Evolutionary conservation across 1,140 invertebrate species (phyloP).

Genomic region (Notospermus geniculatus): DNA sequence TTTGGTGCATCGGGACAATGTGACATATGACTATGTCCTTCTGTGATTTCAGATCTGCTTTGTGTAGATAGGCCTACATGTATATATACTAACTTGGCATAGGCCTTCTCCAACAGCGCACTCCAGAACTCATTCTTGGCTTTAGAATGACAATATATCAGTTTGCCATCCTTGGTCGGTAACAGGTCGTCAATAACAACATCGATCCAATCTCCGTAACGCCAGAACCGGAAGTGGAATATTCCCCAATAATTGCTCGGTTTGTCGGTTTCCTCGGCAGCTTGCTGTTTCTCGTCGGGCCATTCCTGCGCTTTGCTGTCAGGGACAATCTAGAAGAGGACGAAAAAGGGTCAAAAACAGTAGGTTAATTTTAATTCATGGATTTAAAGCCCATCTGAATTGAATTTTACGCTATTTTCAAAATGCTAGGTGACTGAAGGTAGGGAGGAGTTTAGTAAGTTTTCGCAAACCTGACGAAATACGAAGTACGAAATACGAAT

Average conservation of each 20-base stretch:
- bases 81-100: conserved; percentile 79
- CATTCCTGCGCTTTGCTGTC: conserved; percentile 40
- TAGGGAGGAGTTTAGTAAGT: too few relatives aligned
- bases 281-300: conserved; percentile 40
- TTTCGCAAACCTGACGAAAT: too few relatives aligned
- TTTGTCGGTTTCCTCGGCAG: too few relatives aligned
- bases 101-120: conserved; percentile 79
- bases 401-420: neutral
- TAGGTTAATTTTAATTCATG: too few relatives aligned
- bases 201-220: conserved; percentile 75
- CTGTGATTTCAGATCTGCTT: too few relatives aligned
- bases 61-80: too few relatives aligned
- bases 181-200: conserved; percentile 74
- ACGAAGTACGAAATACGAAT: too few relatives aligned
- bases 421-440: too few relatives aligned
- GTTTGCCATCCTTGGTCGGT: conserved; percentile 69
- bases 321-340: conserved; percentile 32
- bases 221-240: conserved; percentile 73
- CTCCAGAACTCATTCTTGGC: conserved; percentile 77
- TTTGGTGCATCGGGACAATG: too few relatives aligned
- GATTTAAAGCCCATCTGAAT: too few relatives aligned
- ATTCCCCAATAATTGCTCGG: conserved; percentile 29
- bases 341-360: neutral
- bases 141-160: conserved; percentile 70
- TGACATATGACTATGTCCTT: too few relatives aligned